Evolutionary conservation across 2,797 vertebrate species (phyloP).

Genomic region (Pseudomugil tenellus): DNA sequence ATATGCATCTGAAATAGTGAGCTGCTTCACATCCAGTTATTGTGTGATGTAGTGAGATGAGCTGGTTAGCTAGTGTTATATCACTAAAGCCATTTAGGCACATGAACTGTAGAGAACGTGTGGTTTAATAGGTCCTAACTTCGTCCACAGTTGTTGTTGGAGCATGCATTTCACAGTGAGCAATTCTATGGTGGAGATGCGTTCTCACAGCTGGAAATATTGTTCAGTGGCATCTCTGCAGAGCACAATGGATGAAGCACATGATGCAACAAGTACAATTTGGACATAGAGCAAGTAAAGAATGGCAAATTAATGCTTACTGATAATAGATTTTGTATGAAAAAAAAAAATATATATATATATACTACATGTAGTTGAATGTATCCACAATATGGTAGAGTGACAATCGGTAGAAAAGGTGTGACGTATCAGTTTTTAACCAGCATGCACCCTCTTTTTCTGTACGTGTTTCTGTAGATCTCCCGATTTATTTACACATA

Average conservation of each 20-base stretch:
- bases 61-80: neutral
- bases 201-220: neutral
- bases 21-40: neutral
- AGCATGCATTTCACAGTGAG: neutral
- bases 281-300: neutral
- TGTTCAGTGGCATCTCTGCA: neutral
- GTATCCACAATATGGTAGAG: neutral
- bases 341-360: neutral
- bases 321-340: neutral
- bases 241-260: neutral
- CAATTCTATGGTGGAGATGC: neutral
- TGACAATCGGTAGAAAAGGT: neutral
- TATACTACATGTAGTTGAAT: neutral
- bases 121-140: neutral
- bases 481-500: neutral
- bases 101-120: neutral
- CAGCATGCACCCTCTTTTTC: neutral
- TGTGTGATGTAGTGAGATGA: slow-evolving; percentile 3
- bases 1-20: neutral
- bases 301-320: neutral
- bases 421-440: neutral
- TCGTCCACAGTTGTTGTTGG: neutral
- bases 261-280: neutral
- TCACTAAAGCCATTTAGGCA: neutral
- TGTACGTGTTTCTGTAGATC: neutral